A percentile compares a stretch with the other conserved stretches of the same genome.
These are phyloP conservation scores for Rhadina sibilatrix DNA, from an alignment of 2,113 vertebrate species.

Conservation along the genomic window DNA sequence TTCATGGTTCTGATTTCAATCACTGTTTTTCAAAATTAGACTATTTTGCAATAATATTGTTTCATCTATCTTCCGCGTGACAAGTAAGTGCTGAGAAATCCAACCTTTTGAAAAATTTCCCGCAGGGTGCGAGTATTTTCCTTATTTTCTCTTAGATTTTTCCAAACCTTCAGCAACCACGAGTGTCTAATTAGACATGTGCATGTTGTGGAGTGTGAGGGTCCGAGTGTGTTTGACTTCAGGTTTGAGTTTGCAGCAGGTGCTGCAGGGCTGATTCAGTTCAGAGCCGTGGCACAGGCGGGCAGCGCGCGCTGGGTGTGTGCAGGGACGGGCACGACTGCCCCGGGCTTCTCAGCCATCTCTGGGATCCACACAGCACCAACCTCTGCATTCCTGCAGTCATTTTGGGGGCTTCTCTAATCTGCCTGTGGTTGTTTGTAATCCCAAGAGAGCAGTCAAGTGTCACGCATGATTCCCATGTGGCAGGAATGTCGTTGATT, in stretches of 20 bases:
- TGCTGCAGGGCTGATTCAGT: rapidly evolving
- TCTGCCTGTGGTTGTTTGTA: background rate
- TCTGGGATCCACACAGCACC: background rate
- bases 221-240: background rate
- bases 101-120: background rate
- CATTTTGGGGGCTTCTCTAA: background rate
- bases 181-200: background rate
- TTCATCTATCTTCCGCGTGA: background rate
- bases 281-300: rapidly evolving
- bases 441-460: background rate
- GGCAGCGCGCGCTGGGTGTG: background rate
- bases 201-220: rapidly evolving
- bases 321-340: background rate
- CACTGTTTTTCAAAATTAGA: background rate
- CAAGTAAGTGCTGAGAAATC: background rate
- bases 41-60: background rate
- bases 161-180: background rate
- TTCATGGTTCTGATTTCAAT: conserved; percentile 45
- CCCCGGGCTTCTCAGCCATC: background rate
- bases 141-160: background rate
- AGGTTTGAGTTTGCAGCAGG: background rate
- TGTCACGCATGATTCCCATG: rapidly evolving
- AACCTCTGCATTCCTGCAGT: background rate
- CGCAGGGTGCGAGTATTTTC: background rate
- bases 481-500: background rate